These are phyloP conservation scores for Drosophila malerkotliana DNA, from an alignment of 1,140 invertebrate genomes.

Conservation along the genomic window DNA sequence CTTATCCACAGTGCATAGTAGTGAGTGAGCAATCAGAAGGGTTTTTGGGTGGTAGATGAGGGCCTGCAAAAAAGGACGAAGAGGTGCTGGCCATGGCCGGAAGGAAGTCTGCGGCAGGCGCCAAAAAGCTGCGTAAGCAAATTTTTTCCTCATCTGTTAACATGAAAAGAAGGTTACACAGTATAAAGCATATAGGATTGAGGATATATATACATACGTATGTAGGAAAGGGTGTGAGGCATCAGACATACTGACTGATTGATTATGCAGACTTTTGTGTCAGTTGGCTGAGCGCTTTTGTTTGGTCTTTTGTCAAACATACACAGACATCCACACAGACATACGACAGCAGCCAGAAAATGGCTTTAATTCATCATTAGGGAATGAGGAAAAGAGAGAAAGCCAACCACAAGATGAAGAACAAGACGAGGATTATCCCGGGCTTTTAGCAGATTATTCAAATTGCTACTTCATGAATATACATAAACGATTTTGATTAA, in stretches of 20 bases:
- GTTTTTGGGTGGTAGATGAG: not conserved
- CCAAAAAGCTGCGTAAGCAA: conserved; percentile 74
- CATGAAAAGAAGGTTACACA: conserved; percentile 47
- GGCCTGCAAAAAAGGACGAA: conserved; percentile 1
- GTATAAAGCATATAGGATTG: conserved; percentile 10
- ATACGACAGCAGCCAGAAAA: conserved; percentile 6
- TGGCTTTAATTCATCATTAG: conserved; percentile 78
- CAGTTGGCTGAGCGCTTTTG: conserved; percentile 65
- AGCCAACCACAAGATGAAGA: conserved; percentile 28
- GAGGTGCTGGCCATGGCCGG: conserved; percentile 33
- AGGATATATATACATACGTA: not conserved
- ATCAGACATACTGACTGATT: conserved; percentile 56
- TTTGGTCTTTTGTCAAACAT: conserved; percentile 58
- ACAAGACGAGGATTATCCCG: conserved; percentile 26
- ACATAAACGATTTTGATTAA: conserved; percentile 54
- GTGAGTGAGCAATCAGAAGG: conserved; percentile 16
- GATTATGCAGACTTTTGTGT: conserved; percentile 82
- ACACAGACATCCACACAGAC: conserved; percentile 18
- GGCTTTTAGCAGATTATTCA: conserved; percentile 53
- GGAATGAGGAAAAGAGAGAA: conserved; percentile 5
- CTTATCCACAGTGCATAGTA: not conserved
- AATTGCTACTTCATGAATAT: conserved; percentile 55
- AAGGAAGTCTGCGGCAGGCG: conserved; percentile 66
- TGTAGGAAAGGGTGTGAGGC: not conserved
- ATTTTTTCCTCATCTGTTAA: conserved; percentile 45